Evolutionary conservation across 2,888 invertebrate species (phyloP).

Genomic region (Cosmia pyralina): DNA sequence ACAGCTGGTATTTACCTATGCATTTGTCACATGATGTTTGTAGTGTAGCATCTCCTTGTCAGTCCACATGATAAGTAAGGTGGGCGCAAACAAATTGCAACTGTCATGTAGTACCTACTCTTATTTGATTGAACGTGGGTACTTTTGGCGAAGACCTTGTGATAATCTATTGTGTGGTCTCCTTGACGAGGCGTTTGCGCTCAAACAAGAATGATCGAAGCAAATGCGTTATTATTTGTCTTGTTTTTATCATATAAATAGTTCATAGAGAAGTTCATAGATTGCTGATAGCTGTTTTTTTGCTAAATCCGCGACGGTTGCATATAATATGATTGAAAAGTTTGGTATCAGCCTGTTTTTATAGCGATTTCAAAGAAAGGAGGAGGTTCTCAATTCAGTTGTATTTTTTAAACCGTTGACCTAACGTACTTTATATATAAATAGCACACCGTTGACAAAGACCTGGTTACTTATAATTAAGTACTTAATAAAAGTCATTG

Average conservation of each 20-base stretch:
- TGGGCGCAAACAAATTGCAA: constrained; percentile 81
- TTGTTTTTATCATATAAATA: constrained; percentile 50
- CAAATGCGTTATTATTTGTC: constrained; percentile 63
- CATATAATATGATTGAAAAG: too few relatives aligned
- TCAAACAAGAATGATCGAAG: constrained; percentile 66
- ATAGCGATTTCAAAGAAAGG: too few relatives aligned
- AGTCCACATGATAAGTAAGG: constrained; percentile 60
- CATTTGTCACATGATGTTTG: constrained; percentile 40
- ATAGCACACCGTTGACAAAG: background rate
- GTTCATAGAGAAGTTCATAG: constrained; percentile 1
- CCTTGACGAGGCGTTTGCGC: constrained; percentile 73
- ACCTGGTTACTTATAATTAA: constrained; percentile 2
- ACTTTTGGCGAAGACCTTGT: constrained; percentile 83
- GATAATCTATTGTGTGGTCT: constrained; percentile 80
- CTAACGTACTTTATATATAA: too few relatives aligned
- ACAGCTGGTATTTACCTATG: constrained; percentile 1
- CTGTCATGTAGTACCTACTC: constrained; percentile 69
- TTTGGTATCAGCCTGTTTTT: too few relatives aligned
- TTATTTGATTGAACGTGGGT: constrained; percentile 80
- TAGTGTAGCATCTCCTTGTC: constrained; percentile 56
- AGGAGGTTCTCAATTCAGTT: too few relatives aligned
- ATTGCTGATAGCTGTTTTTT: background rate
- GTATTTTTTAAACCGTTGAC: too few relatives aligned
- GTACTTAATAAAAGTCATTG: background rate
- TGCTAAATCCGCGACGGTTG: background rate